Percentiles rank a stretch among this genome's conserved stretches.
These are phyloP conservation scores for Sardinella longiceps DNA, from an alignment of 2,797 vertebrate genomes.

Conservation along the genomic window DNA sequence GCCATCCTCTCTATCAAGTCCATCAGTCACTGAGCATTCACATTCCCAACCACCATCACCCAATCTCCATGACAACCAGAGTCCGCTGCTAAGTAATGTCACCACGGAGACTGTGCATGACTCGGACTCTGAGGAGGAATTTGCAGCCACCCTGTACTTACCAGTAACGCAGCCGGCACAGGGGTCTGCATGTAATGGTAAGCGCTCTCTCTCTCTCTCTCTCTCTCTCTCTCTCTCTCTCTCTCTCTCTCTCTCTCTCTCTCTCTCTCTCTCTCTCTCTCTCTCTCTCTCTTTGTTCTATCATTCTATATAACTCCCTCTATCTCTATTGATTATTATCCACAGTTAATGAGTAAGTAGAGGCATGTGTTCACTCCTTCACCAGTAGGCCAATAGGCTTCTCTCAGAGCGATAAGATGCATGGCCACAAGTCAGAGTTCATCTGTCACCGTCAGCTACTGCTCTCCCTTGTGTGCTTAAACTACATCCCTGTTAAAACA, in stretches of 20 bases:
- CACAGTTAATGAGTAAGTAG: background rate
- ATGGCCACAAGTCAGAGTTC: background rate
- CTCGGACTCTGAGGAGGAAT: constrained; percentile 79
- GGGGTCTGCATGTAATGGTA: constrained; percentile 69
- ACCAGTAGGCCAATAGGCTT: background rate
- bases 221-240: background rate
- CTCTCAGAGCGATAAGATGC: background rate
- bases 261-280: constrained; percentile 3
- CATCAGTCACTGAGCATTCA: constrained; percentile 76
- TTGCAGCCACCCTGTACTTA: constrained; percentile 67
- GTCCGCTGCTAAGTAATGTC: constrained; percentile 81
- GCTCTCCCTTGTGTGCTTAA: background rate
- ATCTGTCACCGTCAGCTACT: background rate
- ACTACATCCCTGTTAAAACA: background rate
- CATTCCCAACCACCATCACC: constrained; percentile 78
- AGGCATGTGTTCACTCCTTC: no score
- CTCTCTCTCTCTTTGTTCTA: background rate
- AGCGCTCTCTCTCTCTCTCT: constrained; percentile 42
- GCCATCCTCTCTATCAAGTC: constrained; percentile 81
- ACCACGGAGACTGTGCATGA: constrained; percentile 76
- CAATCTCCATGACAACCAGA: constrained; percentile 84
- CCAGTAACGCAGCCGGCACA: constrained; percentile 59
- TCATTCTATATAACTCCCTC: background rate
- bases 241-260: background rate
- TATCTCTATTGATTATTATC: background rate